A percentile compares a stretch with the other conserved stretches of the same genome.
Evolutionary conservation across 2,888 invertebrate genomes (phyloP).

Genomic region (Iphiclides podalirius): DNA sequence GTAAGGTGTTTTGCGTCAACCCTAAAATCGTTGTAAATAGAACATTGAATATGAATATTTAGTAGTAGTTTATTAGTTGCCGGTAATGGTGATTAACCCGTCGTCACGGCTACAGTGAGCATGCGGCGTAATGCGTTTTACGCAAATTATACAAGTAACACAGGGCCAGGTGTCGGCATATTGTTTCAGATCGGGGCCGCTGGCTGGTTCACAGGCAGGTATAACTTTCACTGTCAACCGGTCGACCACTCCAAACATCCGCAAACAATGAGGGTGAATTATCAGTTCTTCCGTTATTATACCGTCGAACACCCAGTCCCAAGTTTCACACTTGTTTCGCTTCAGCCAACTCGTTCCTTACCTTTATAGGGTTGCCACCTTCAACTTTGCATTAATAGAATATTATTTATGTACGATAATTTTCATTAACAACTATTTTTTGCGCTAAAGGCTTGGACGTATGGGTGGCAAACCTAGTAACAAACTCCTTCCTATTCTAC

Average conservation of each 20-base stretch:
- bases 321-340: conserved; percentile 18
- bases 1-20: conserved; percentile 2
- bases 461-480: conserved; percentile 25
- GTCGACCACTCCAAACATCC: conserved; percentile 96
- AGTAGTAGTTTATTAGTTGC: conserved; percentile 17
- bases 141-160: conserved; percentile 45
- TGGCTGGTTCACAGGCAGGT: conserved; percentile 97
- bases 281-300: conserved; percentile 36
- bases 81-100: conserved; percentile 34
- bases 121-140: conserved; percentile 28
- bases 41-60: conserved; percentile 17
- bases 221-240: conserved; percentile 97
- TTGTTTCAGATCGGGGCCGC: conserved; percentile 91
- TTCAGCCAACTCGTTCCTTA: conserved; percentile 1
- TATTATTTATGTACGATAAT: too few relatives aligned
- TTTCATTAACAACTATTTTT: too few relatives aligned
- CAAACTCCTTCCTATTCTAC: conserved; percentile 26
- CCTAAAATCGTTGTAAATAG: conserved; percentile 19
- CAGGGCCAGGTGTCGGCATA: conserved; percentile 70
- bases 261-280: conserved; percentile 94
- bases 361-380: conserved; percentile 29
- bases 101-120: conserved; percentile 18
- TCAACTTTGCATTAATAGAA: conserved; percentile 33
- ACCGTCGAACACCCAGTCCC: conserved; percentile 18
- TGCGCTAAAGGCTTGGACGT: too few relatives aligned